Evolutionary conservation across 37 sponge, comb jelly and placozoan genomes (phyloP).

Genomic region (Lycopodina hypogea): DNA sequence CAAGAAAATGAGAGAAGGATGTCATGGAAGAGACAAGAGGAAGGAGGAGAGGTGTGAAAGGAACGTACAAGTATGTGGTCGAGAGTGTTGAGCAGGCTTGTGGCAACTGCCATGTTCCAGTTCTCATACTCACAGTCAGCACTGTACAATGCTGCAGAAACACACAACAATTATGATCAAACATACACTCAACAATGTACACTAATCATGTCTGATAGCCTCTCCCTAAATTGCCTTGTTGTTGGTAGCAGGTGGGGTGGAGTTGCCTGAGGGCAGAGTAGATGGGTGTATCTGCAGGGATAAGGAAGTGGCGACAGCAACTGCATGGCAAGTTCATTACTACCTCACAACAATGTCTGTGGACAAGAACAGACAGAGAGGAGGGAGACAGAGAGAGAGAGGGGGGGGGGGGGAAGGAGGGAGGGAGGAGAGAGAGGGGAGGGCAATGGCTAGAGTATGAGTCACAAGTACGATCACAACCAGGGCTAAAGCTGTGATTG

Average conservation of each 20-base stretch:
- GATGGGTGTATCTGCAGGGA: not conserved
- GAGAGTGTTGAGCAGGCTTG: slow-evolving; percentile 29
- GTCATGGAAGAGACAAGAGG: not conserved
- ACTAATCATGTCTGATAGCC: too few relatives aligned
- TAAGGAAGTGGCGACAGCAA: not conserved
- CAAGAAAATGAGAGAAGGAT: not conserved
- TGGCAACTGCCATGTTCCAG: slow-evolving; percentile 35
- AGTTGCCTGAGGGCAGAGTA: not conserved
- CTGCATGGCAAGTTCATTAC: not conserved
- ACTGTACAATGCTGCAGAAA: too few relatives aligned
- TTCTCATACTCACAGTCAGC: slow-evolving; percentile 33
- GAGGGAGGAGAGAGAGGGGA: slow-evolving; percentile 24
- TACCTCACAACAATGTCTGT: not conserved
- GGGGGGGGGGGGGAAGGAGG: slow-evolving; percentile 27
- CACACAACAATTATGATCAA: too few relatives aligned
- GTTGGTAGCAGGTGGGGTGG: not conserved
- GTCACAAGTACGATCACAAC: too few relatives aligned
- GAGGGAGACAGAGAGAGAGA: slow-evolving; percentile 40
- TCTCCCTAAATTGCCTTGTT: too few relatives aligned
- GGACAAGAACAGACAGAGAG: not conserved
- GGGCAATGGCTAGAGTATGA: not conserved
- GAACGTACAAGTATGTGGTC: slow-evolving; percentile 42
- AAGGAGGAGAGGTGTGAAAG: not conserved
- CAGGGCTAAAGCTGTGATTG: too few relatives aligned
- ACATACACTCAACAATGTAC: not conserved